Base-by-base conservation (phyloP, 2,888 invertebrate genomes). In the Zaprionus lineosus region DNA sequence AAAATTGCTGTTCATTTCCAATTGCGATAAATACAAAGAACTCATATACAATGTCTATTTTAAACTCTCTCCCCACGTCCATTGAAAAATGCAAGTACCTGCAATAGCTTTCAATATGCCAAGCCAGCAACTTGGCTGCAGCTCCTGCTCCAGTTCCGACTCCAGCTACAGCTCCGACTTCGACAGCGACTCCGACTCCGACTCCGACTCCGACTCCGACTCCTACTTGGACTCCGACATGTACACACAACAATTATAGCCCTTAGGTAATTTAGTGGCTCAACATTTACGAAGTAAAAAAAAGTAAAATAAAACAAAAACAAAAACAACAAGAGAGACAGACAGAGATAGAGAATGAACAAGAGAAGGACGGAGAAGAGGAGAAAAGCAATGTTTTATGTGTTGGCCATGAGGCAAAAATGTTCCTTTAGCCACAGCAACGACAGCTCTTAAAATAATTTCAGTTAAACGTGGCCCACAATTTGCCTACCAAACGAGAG, bases 241-340 rank as follows among this genome's bases (percentile, higher is more conserved):
- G 77, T 74, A 77, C 67, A 84, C 82, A 81, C 86, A 78, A 81
- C 81, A 81, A 81, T 81, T 81, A 81, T 84, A 62, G 81, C 81
- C 84, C 48, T 63, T 74, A 81, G 86, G 84, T 81, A 85, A 81
- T 81, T 85, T 86, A 86, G 78, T 86, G 84, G 71, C 56, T 58
- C 57, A 84, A 71, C 71, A 81, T 76, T 83, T 72, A 60, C 67
- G 60, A 68, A 61, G 48, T 40, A 50, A 67, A 40, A 47, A 21
- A 28, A 34, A 14, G 53, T 40, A 55, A 31, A 33, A 50, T 16
- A 37, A 2, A 26, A 24, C 52, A 19, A 51, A 3, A 11, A 5
- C 24, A 26, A 24, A 61, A 19, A 51, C 2, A 11, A 5, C 24
- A 28, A 16, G 5, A 14, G 18, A 2, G 19, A 21, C 11, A 56